phyloP scores from a whole-genome alignment of 2,797 vertebrate genomes.

The Poecile montanus region DNA sequence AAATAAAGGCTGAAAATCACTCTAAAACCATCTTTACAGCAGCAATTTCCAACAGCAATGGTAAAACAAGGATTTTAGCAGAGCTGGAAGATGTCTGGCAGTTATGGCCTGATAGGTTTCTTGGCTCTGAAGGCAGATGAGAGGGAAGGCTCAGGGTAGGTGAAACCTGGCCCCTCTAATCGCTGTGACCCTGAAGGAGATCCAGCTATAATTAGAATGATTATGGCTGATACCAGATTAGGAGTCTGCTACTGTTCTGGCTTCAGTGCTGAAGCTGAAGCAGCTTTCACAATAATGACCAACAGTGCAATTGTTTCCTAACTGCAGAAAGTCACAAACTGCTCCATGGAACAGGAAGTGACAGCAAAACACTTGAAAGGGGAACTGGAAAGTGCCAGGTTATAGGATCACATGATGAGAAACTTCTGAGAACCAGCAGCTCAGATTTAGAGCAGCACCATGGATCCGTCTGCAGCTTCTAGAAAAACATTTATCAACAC shows the following conservation, averaged over 20 bases:
- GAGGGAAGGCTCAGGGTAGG: neutral
- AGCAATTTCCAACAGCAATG: neutral
- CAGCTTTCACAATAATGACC: constrained; percentile 14
- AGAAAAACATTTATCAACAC: neutral
- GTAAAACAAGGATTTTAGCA: neutral
- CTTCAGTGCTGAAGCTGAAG: neutral
- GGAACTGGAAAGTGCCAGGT: constrained; percentile 48
- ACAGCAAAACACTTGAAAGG: neutral
- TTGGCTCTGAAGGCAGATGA: neutral
- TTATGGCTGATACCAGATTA: neutral
- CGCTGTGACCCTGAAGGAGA: neutral
- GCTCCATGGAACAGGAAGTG: neutral
- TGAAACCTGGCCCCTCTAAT: neutral
- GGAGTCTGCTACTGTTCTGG: neutral
- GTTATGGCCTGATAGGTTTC: neutral
- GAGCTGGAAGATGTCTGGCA: neutral
- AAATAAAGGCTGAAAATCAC: neutral
- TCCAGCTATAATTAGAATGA: neutral
- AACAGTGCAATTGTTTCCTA: neutral
- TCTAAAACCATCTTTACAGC: neutral
- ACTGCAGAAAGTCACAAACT: constrained; percentile 4
- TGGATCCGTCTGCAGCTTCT: neutral
- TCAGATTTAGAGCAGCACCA: neutral
- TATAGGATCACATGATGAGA: neutral
- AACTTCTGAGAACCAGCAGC: neutral